A percentile compares a stretch with the other conserved stretches of the same genome.
Conservation (phyloP, 2,797 vertebrate genomes). For the Sebastes kiyomatsui region DNA sequence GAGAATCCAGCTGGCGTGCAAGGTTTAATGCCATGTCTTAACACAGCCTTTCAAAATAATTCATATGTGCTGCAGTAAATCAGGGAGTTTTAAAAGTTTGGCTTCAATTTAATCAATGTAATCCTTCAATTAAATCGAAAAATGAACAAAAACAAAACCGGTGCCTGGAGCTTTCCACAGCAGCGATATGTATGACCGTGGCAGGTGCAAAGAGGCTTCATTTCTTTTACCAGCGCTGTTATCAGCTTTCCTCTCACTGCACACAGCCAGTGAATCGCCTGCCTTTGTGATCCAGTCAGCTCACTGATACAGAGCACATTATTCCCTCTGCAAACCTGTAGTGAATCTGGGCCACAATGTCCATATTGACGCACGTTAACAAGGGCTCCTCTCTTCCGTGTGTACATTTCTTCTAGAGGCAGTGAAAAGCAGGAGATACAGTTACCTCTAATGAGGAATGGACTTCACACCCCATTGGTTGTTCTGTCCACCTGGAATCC, state of each 20-base stretch:
- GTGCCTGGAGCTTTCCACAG: background rate
- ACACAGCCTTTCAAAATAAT: background rate
- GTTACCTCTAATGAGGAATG: slow-evolving; percentile 65
- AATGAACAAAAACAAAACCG: background rate
- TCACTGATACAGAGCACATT: slow-evolving; percentile 10
- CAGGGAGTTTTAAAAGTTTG: background rate
- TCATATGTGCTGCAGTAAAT: background rate
- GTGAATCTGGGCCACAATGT: slow-evolving; percentile 52
- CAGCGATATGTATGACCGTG: background rate
- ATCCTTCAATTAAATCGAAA: background rate
- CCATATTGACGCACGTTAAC: slow-evolving; percentile 37
- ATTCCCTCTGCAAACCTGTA: slow-evolving; percentile 25
- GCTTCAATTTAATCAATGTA: background rate
- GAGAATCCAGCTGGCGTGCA: no score
- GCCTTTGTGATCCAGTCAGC: slow-evolving; percentile 17
- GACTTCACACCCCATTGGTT: slow-evolving; percentile 69
- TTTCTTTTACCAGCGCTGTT: background rate
- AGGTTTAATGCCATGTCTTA: background rate
- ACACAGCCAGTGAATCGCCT: background rate
- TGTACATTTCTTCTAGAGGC: slow-evolving; percentile 39
- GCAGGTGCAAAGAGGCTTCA: background rate
- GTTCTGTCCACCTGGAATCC: slow-evolving; percentile 60
- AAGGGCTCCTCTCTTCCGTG: slow-evolving; percentile 60
- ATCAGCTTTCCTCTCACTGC: slow-evolving; percentile 23
- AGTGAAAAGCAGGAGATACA: slow-evolving; percentile 58